These are phyloP conservation scores for Macaca mulatta DNA, from an alignment of 2,113 vertebrate genomes.

Conservation along the genomic window DNA sequence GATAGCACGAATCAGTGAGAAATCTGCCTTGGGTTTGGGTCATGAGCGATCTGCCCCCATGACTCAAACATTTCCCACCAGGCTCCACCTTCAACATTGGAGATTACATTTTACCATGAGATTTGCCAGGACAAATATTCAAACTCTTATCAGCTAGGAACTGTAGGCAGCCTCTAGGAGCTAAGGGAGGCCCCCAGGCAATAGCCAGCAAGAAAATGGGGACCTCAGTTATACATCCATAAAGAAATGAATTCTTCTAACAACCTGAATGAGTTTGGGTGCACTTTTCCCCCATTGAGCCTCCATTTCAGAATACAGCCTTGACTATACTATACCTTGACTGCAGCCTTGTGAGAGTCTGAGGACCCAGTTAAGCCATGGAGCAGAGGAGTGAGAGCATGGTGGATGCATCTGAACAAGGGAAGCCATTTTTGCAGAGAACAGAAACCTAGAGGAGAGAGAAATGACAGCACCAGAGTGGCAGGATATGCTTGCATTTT, in stretches of 20 bases:
- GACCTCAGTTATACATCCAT: background rate
- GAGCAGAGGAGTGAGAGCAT: background rate
- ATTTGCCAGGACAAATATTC: too few relatives aligned
- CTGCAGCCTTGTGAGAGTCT: too few relatives aligned
- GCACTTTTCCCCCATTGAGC: background rate
- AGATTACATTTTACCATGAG: too few relatives aligned
- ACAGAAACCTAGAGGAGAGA: background rate
- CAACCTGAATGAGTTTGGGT: background rate
- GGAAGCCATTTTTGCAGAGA: background rate
- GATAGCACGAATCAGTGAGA: too few relatives aligned
- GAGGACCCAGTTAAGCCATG: background rate
- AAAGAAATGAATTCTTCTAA: background rate
- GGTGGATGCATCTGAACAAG: background rate
- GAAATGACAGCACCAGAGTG: background rate
- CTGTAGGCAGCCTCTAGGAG: background rate
- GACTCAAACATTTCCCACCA: too few relatives aligned
- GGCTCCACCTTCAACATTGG: too few relatives aligned
- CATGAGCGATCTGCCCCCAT: too few relatives aligned
- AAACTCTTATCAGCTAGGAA: background rate
- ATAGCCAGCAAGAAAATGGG: background rate
- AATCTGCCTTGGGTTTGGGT: too few relatives aligned
- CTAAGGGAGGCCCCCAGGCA: background rate
- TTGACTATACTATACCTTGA: background rate
- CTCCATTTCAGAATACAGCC: background rate
- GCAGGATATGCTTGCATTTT: background rate